A percentile compares a stretch with the other conserved stretches of the same genome.
phyloP scores from a whole-genome alignment of 2,888 invertebrate genomes.

The Mesorhabditis spiculigera region DNA sequence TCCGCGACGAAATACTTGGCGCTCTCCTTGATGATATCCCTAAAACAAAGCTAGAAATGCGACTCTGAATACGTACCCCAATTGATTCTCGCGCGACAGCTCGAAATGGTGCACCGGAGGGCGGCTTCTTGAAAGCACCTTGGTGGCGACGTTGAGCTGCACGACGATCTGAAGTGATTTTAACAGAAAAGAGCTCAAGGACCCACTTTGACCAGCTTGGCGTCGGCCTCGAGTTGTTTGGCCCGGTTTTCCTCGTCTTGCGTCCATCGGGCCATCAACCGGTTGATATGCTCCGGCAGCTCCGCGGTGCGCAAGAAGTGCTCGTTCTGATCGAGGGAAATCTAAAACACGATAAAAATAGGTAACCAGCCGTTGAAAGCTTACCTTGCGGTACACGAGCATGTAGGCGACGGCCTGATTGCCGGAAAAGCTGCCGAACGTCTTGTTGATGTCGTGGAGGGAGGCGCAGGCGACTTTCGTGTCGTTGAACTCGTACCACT shows the following conservation, averaged over 20 bases:
- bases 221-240: conserved; percentile 20
- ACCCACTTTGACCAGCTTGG: conserved; percentile 21
- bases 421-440: conserved; percentile 74
- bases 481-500: conserved; percentile 86
- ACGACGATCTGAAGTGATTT: too few species aligned
- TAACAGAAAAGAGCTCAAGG: too few species aligned
- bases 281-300: conserved; percentile 74
- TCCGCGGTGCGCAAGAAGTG: conserved; percentile 69
- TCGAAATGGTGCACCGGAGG: too few species aligned
- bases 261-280: conserved; percentile 69
- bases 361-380: not conserved
- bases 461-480: conserved; percentile 70
- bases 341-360: conserved; percentile 36
- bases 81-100: too few species aligned
- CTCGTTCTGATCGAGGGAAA: conserved; percentile 43
- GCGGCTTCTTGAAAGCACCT: too few species aligned
- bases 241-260: conserved; percentile 66
- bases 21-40: too few species aligned
- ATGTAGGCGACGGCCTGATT: conserved; percentile 84
- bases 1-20: too few species aligned
- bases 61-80: too few species aligned
- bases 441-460: conserved; percentile 62
- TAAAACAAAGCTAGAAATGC: too few species aligned
- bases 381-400: conserved; percentile 78
- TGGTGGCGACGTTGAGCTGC: too few species aligned